Percentiles rank a stretch among this genome's conserved stretches.
phyloP scores from a whole-genome alignment of 2,113 vertebrate genomes.

The Egretta garzetta region DNA sequence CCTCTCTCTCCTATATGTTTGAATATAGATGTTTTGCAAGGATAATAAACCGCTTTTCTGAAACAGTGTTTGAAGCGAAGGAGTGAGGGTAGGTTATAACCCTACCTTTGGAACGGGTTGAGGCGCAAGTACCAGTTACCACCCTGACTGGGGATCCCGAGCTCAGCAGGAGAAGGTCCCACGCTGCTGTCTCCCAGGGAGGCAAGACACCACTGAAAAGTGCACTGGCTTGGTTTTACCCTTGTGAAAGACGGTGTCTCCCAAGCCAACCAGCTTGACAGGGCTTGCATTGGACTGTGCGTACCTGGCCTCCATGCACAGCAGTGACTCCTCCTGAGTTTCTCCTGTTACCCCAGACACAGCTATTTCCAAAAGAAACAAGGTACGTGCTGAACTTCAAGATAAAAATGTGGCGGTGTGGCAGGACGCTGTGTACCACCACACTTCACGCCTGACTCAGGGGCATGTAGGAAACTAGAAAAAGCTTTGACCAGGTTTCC shows the following conservation, averaged over 20 bases:
- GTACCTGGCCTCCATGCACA: rapidly evolving
- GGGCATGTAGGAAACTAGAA: not conserved
- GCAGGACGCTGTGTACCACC: no score
- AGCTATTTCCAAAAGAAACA: not conserved
- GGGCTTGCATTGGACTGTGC: not conserved
- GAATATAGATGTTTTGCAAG: not conserved
- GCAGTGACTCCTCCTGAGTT: not conserved
- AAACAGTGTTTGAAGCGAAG: not conserved
- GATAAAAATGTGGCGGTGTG: not conserved
- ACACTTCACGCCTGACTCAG: not conserved
- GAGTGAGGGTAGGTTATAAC: not conserved
- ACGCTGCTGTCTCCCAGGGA: no score
- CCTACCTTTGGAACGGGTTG: not conserved
- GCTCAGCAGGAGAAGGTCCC: not conserved
- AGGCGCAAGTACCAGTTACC: not conserved
- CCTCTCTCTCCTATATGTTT: not conserved
- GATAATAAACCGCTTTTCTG: not conserved
- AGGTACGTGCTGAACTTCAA: not conserved
- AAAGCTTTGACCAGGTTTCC: not conserved
- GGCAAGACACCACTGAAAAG: not conserved
- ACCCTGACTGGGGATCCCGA: not conserved
- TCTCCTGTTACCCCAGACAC: not conserved
- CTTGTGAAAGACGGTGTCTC: not conserved
- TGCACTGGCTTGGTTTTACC: not conserved
- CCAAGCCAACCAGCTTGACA: not conserved